These are phyloP conservation scores for Phalangium opilio DNA, from an alignment of 2,888 invertebrate species.

Conservation along the genomic window DNA sequence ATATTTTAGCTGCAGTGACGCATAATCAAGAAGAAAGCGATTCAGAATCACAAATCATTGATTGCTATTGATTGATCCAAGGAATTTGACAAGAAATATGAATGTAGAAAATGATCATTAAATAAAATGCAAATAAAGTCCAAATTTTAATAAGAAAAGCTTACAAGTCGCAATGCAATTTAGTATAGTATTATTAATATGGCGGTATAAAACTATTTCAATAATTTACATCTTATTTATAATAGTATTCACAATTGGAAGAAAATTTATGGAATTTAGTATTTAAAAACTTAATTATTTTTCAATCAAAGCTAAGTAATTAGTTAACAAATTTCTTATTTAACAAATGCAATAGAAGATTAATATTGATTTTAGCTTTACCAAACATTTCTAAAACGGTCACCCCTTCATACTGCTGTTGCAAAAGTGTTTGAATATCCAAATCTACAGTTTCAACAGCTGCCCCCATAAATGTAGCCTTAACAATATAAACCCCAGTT, in stretches of 20 bases:
- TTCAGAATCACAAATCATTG: too few species aligned
- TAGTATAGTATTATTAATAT: too few species aligned
- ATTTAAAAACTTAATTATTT: background rate
- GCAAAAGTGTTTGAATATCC: constrained; percentile 50
- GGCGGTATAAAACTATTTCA: too few species aligned
- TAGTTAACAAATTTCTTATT: constrained; percentile 61
- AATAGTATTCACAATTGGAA: background rate
- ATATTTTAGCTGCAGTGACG: too few species aligned
- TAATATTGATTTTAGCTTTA: constrained; percentile 61
- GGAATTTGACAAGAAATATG: too few species aligned
- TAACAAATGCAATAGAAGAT: constrained; percentile 52
- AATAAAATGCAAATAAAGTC: too few species aligned
- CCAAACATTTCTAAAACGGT: constrained; percentile 60
- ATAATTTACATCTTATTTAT: too few species aligned
- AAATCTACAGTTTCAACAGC: constrained; percentile 55
- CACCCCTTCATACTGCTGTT: constrained; percentile 58
- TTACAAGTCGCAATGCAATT: too few species aligned
- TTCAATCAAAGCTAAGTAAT: constrained; percentile 18
- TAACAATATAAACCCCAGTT: constrained; percentile 50
- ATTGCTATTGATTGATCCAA: too few species aligned
- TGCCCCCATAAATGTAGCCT: constrained; percentile 59
- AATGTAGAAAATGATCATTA: too few species aligned
- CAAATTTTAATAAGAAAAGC: too few species aligned
- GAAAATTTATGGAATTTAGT: background rate
- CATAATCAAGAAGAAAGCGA: too few species aligned